phyloP scores from a whole-genome alignment of 1,140 invertebrate species.

The Holotrichia oblita region DNA sequence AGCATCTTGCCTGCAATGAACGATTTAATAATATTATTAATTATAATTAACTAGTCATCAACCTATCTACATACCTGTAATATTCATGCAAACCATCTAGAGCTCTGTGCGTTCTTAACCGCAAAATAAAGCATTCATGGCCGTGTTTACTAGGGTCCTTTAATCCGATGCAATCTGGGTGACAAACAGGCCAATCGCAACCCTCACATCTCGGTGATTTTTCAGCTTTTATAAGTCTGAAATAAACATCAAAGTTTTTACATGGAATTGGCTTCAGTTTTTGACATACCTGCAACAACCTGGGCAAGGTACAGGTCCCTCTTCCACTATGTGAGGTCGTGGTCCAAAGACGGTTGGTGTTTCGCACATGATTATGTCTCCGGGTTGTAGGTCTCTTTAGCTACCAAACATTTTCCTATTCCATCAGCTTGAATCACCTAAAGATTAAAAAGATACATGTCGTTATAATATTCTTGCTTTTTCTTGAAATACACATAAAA shows the following conservation, averaged over 20 bases:
- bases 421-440: constrained; percentile 62
- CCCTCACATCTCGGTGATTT: constrained; percentile 60
- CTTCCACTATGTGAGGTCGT: constrained; percentile 64
- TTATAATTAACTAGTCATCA: background rate
- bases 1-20: constrained; percentile 69
- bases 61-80: constrained; percentile 65
- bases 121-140: constrained; percentile 75
- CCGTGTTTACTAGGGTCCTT: constrained; percentile 70
- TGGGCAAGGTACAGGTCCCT: constrained; percentile 68
- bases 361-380: constrained; percentile 74
- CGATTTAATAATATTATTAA: background rate
- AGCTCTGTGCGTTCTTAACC: constrained; percentile 64
- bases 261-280: too few species aligned
- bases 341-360: constrained; percentile 77
- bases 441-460: constrained; percentile 34
- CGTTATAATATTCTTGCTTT: too few species aligned
- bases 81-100: constrained; percentile 66
- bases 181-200: constrained; percentile 79
- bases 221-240: constrained; percentile 55
- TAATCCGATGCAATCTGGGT: constrained; percentile 69
- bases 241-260: constrained; percentile 31
- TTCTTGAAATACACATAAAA: too few species aligned
- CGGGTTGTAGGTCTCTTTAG: constrained; percentile 73
- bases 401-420: constrained; percentile 74
- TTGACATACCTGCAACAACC: constrained; percentile 68